Base-by-base conservation (phyloP, 2,888 invertebrate species). In the Amitus sp. region DNA sequence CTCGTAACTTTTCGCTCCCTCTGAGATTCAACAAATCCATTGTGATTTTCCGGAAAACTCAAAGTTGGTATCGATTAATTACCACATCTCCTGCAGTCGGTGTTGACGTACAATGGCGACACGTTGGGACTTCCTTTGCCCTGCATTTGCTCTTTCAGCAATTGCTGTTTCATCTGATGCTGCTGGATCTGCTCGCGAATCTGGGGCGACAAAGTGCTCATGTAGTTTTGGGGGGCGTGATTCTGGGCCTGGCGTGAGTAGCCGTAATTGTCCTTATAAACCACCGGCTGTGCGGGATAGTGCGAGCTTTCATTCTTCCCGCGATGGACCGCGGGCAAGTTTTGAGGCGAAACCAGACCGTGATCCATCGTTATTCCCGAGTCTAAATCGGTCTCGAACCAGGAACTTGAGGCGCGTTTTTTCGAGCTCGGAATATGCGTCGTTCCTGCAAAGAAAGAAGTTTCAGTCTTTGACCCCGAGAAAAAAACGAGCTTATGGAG, bases 331-430 rank as follows among this genome's bases (percentile, higher is more conserved):
- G 68, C 69, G 1, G 73, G 74, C 2, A 75, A 74, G 40, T 75
- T 76, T 34, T 76, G 71, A 4, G 79, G 72, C 46, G 84, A 83
- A 39, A 81, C 87, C 27, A 87, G 82, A 2, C 88, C 90, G 69
- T 89, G 90, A 77, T 95, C 94, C 48, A 89, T 85, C 0, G 91
- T 90, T 58, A 88, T 86, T 75, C 92, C 90, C 0, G 92, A 90
- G 79, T 96, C 96, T 20, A 96, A 83, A 82, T 96, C 96, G 0
- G 96, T 96, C 83, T 96, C 95, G 52, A 92, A 86, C 92, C 96
- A 95, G 0, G 89, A 88, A 1, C 90, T 89, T 43, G 86, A 88
- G 13, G 88, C 86, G 51, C 86, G 85, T 71, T 87, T 88, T 73
- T 87, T 88, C 27, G 82, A 78, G 17, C 77, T 77, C 18, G 73